Evolutionary conservation across 2,888 invertebrate species (phyloP).

Genomic region (Cistogaster globosa): DNA sequence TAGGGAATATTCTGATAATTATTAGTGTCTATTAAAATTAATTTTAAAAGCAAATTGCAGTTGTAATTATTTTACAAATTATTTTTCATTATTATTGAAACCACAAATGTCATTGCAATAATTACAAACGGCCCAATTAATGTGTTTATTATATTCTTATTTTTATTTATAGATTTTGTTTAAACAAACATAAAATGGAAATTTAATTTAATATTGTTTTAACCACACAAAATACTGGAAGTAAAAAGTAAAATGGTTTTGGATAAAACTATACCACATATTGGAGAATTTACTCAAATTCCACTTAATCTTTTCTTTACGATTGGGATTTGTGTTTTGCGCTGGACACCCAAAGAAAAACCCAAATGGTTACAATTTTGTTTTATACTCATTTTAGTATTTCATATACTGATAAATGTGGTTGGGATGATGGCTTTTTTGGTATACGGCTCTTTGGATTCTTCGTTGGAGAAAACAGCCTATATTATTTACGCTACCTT

Average conservation of each 20-base stretch:
- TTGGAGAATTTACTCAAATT: slow-evolving; percentile 38
- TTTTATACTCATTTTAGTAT: neutral
- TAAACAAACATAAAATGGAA: too few species aligned
- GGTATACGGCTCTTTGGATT: neutral
- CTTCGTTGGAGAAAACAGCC: slow-evolving; percentile 24
- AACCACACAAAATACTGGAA: too few species aligned
- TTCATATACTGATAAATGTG: fast-evolving
- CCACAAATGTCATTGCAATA: too few species aligned
- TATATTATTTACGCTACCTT: slow-evolving; percentile 35
- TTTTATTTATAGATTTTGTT: too few species aligned
- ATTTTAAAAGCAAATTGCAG: too few species aligned
- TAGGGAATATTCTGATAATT: too few species aligned
- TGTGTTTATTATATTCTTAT: too few species aligned
- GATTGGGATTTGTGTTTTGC: slow-evolving; percentile 15
- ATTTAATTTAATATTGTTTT: too few species aligned
- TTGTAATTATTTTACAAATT: too few species aligned
- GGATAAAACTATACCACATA: slow-evolving; percentile 26
- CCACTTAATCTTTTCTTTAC: slow-evolving; percentile 36
- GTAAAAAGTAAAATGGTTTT: slow-evolving; percentile 6
- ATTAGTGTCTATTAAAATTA: too few species aligned
- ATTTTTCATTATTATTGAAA: too few species aligned
- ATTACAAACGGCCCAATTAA: too few species aligned
- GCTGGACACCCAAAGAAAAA: slow-evolving; percentile 35
- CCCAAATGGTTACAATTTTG: neutral
- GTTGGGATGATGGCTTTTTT: neutral